Conservation (phyloP, 1,140 invertebrate species). For the Drosophila varians region DNA sequence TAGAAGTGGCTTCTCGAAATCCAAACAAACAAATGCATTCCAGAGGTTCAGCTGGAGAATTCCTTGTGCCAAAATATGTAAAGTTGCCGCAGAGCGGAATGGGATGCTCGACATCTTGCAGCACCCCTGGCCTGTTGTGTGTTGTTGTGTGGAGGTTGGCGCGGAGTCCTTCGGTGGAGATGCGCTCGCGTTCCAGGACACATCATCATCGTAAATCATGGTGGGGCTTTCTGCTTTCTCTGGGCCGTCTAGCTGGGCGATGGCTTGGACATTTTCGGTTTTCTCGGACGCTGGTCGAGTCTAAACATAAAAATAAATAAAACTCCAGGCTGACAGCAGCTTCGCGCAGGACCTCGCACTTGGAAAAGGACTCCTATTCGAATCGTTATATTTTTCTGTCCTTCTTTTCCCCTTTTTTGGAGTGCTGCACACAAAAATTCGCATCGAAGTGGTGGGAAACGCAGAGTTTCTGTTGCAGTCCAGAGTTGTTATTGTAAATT, state of each 20-base stretch:
- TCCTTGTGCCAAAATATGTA: constrained; percentile 44
- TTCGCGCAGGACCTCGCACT: constrained; percentile 56
- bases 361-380: constrained; percentile 42
- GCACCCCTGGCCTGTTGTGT: constrained; percentile 15
- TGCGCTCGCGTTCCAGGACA: constrained; percentile 58
- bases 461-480: constrained; percentile 67
- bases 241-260: constrained; percentile 38
- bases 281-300: constrained; percentile 58
- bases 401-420: constrained; percentile 11
- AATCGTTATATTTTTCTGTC: constrained; percentile 13
- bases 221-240: constrained; percentile 63
- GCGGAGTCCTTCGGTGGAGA: constrained; percentile 43
- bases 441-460: constrained; percentile 31
- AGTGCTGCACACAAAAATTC: constrained; percentile 75
- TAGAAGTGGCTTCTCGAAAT: constrained; percentile 15
- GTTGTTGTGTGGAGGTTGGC: constrained; percentile 16
- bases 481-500: constrained; percentile 56
- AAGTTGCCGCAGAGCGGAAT: constrained; percentile 17
- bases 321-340: constrained; percentile 66
- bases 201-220: constrained; percentile 82
- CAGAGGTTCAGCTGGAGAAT: constrained; percentile 38
- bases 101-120: constrained; percentile 36
- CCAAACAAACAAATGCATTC: constrained; percentile 31
- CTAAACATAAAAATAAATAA: constrained; percentile 81
- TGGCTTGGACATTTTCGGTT: constrained; percentile 47